Evolutionary conservation across 2,113 vertebrate genomes (phyloP).

Genomic region (Calypte anna): DNA sequence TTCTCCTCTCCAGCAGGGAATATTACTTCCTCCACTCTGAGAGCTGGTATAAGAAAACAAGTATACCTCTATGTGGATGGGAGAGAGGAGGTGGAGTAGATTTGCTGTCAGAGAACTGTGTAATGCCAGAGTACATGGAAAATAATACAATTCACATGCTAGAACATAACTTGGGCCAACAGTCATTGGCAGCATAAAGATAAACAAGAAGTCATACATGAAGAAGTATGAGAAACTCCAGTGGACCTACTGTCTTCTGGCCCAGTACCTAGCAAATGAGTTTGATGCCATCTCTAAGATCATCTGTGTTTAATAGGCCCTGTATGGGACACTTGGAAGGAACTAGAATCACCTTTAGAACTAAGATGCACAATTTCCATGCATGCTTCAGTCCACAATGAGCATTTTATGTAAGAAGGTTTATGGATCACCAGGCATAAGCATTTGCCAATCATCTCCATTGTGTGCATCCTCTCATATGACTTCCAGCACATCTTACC

Average conservation of each 20-base stretch:
- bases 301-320: background rate
- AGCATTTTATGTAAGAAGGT: background rate
- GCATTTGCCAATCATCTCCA: background rate
- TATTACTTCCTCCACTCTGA: background rate
- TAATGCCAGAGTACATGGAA: background rate
- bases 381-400: fast-evolving
- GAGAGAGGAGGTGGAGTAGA: background rate
- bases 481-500: background rate
- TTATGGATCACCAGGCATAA: background rate
- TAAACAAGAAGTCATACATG: background rate
- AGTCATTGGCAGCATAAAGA: background rate
- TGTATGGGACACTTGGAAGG: background rate
- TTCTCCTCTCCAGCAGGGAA: background rate
- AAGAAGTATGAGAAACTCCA: background rate
- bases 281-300: background rate
- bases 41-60: background rate
- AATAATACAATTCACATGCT: background rate
- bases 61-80: background rate
- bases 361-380: background rate
- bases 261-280: background rate
- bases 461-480: too few relatives aligned
- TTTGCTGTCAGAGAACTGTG: background rate
- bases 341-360: background rate
- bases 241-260: fast-evolving
- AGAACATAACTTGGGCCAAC: background rate